Conservation (phyloP, 2,113 vertebrate species). For the Prinia subflava region DNA sequence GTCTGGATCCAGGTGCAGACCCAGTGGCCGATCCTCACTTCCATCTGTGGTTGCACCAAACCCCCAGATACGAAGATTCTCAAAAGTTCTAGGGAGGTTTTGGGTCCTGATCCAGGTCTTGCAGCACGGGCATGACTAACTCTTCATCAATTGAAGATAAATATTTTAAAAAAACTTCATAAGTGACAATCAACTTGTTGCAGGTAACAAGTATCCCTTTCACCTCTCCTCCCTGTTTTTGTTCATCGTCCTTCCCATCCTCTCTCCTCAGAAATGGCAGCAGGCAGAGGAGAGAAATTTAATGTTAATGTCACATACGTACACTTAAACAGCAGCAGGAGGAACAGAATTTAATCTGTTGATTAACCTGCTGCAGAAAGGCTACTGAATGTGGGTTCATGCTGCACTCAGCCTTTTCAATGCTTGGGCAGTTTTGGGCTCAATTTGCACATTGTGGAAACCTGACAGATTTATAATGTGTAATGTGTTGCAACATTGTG, state of each 20-base stretch:
- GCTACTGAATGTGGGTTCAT: neutral
- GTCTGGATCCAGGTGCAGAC: slow-evolving; percentile 47
- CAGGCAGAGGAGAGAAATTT: neutral
- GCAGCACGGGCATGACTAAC: slow-evolving; percentile 35
- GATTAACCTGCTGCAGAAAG: neutral
- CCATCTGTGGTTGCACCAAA: neutral
- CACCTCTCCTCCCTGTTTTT: neutral
- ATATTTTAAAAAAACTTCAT: slow-evolving; percentile 44
- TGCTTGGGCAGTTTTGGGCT: neutral
- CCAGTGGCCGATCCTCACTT: neutral
- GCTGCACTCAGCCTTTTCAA: neutral
- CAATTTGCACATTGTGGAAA: neutral
- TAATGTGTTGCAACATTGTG: neutral
- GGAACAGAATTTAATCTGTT: neutral
- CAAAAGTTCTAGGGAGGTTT: slow-evolving; percentile 19
- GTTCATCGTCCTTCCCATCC: neutral
- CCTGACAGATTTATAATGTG: neutral
- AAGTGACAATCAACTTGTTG: slow-evolving; percentile 39
- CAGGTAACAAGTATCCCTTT: slow-evolving; percentile 43
- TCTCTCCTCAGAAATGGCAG: neutral
- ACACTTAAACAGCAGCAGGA: neutral
- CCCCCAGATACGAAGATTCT: neutral
- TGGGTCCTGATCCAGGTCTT: slow-evolving; percentile 51
- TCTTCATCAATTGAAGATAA: slow-evolving; percentile 67
- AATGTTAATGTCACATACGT: neutral